Conservation (phyloP, 2,797 vertebrate genomes). For the Melanotaenia pygmaea region DNA sequence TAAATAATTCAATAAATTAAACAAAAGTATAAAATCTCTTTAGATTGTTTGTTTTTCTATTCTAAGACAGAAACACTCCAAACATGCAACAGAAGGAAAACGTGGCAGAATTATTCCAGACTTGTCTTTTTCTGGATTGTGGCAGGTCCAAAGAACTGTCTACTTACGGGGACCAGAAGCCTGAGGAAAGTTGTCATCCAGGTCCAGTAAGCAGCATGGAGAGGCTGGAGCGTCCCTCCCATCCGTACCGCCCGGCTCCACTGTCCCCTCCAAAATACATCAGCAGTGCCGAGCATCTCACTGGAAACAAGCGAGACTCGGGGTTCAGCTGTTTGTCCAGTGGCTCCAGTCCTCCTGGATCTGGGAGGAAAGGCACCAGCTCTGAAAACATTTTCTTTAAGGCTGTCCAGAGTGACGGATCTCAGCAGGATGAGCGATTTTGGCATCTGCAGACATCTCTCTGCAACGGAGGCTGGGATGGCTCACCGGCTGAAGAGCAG, state of each 20-base stretch:
- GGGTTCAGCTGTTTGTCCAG: constrained; percentile 87
- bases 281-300: constrained; percentile 78
- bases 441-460: constrained; percentile 65
- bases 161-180: constrained; percentile 80
- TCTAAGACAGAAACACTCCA: too few species aligned
- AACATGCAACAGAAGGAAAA: too few species aligned
- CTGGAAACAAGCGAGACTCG: constrained; percentile 81
- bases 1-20: too few species aligned
- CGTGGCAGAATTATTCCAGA: too few species aligned
- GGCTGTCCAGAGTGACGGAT: constrained; percentile 79
- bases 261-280: constrained; percentile 84
- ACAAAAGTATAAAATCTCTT: too few species aligned
- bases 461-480: constrained; percentile 74
- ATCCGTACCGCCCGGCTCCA: constrained; percentile 66
- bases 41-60: too few species aligned
- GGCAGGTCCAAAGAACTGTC: constrained; percentile 85
- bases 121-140: not conserved
- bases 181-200: constrained; percentile 80
- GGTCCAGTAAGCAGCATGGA: constrained; percentile 88
- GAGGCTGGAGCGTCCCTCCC: constrained; percentile 82
- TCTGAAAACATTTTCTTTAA: constrained; percentile 88
- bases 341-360: constrained; percentile 80
- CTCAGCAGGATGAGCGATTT: constrained; percentile 60
- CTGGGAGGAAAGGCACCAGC: constrained; percentile 73
- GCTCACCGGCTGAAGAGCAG: constrained; percentile 76